Conservation (phyloP, 1,140 invertebrate species). For the Brachionus calyciflorus region DNA sequence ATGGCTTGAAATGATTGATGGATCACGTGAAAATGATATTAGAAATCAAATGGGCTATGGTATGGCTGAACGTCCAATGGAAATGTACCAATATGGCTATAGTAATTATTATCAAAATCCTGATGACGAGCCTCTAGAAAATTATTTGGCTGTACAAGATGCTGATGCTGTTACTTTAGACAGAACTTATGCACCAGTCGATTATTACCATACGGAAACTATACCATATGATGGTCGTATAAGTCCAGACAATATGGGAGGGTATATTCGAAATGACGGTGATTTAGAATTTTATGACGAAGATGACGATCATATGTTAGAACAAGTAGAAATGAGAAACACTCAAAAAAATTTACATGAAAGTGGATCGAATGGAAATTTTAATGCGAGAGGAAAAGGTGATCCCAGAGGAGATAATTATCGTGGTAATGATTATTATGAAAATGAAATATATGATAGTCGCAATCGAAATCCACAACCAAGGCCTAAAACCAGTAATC, state of each 20-base stretch:
- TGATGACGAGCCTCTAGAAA: constrained; percentile 3
- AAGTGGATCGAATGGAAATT: neutral
- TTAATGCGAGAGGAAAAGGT: neutral
- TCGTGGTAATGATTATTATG: neutral
- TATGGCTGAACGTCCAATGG: neutral
- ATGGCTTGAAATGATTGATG: constrained; percentile 89
- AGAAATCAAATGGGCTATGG: neutral
- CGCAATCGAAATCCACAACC: neutral
- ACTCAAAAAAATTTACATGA: neutral
- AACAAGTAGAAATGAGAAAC: constrained; percentile 10
- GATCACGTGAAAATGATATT: neutral
- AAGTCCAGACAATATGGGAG: constrained; percentile 16
- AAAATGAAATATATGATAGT: neutral
- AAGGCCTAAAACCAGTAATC: constrained; percentile 34
- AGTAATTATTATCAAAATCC: neutral
- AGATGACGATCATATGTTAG: neutral
- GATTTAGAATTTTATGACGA: constrained; percentile 38
- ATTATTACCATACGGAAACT: constrained; percentile 28
- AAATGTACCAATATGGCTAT: constrained; percentile 10
- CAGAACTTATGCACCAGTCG: neutral
- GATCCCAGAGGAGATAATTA: neutral
- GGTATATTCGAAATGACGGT: constrained; percentile 3
- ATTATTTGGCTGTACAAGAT: constrained; percentile 23
- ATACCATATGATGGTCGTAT: constrained; percentile 21
- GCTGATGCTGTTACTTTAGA: neutral